A percentile compares a stretch with the other conserved stretches of the same genome.
Evolutionary conservation across 2,797 vertebrate genomes (phyloP).

Genomic region (Naso thynnoides): DNA sequence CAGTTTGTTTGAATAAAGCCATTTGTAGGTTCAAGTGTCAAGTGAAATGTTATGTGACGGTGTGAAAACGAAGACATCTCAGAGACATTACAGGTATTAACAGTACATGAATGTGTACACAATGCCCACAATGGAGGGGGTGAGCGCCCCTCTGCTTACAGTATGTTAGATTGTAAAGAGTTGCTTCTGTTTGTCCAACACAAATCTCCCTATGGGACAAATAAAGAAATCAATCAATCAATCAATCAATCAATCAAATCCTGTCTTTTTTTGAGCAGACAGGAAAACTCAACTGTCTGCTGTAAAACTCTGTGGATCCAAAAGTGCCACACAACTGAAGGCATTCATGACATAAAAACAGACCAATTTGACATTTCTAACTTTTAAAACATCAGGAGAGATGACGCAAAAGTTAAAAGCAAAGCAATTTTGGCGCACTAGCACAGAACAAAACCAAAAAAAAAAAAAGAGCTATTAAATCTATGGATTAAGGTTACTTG

Average conservation of each 20-base stretch:
- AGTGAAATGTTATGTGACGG: slow-evolving; percentile 17
- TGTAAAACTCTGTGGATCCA: not conserved
- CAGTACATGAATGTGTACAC: slow-evolving; percentile 12
- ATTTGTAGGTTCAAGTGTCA: slow-evolving; percentile 7
- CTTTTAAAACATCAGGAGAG: not conserved
- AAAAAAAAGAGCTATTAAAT: not conserved
- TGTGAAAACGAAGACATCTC: slow-evolving; percentile 21
- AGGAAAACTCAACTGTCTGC: not conserved
- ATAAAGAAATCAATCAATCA: no score
- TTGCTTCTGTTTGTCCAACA: slow-evolving; percentile 34
- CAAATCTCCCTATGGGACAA: no score
- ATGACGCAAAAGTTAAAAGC: not conserved
- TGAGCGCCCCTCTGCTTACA: slow-evolving; percentile 43
- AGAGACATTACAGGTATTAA: slow-evolving; percentile 34
- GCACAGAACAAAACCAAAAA: not conserved
- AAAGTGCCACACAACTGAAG: slow-evolving; percentile 43
- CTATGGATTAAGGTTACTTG: not conserved
- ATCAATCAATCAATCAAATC: no score
- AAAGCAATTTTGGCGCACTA: not conserved
- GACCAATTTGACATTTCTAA: not conserved
- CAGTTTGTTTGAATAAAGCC: slow-evolving; percentile 35
- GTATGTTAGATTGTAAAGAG: slow-evolving; percentile 54
- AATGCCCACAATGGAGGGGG: slow-evolving; percentile 37
- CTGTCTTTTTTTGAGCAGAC: not conserved
- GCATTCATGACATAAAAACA: slow-evolving; percentile 35